A percentile compares a stretch with the other conserved stretches of the same genome.
Conservation (phyloP, 1,140 invertebrate genomes). For the Psilanteris sp. region DNA sequence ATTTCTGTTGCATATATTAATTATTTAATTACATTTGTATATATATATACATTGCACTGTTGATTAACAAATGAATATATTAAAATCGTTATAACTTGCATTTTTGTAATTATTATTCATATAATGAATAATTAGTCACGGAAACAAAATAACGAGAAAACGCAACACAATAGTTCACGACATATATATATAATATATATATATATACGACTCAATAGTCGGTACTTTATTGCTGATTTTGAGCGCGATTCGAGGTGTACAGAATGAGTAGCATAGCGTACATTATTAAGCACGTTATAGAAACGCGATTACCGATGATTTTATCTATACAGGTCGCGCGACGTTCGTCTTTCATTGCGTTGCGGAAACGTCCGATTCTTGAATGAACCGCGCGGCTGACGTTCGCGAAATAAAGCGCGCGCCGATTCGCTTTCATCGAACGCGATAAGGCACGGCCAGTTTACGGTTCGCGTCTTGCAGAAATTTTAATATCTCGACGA, state of each 20-base stretch:
- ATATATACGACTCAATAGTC: constrained; percentile 16
- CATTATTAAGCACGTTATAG: constrained; percentile 49
- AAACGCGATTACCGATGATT: constrained; percentile 35
- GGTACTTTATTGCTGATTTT: constrained; percentile 19
- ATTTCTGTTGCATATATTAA: too few relatives aligned
- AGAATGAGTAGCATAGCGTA: constrained; percentile 17
- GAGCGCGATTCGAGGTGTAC: constrained; percentile 3
- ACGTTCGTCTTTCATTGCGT: constrained; percentile 13
- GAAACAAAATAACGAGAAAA: constrained; percentile 27
- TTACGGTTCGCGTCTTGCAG: constrained; percentile 14
- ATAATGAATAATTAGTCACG: constrained; percentile 8
- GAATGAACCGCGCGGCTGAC: constrained; percentile 7
- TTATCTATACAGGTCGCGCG: constrained; percentile 44
- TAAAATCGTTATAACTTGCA: too few relatives aligned
- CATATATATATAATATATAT: too few relatives aligned
- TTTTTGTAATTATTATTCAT: too few relatives aligned
- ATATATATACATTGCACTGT: too few relatives aligned
- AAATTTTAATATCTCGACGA: constrained; percentile 25
- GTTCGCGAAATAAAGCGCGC: constrained; percentile 11
- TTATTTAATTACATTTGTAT: too few relatives aligned
- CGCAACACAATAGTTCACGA: constrained; percentile 16
- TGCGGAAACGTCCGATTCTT: constrained; percentile 13
- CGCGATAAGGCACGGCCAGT: constrained; percentile 12
- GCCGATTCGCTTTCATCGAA: constrained; percentile 16
- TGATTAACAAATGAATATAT: too few relatives aligned